Base-by-base conservation (phyloP, 2,888 invertebrate genomes). In the Tinea semifulvella region DNA sequence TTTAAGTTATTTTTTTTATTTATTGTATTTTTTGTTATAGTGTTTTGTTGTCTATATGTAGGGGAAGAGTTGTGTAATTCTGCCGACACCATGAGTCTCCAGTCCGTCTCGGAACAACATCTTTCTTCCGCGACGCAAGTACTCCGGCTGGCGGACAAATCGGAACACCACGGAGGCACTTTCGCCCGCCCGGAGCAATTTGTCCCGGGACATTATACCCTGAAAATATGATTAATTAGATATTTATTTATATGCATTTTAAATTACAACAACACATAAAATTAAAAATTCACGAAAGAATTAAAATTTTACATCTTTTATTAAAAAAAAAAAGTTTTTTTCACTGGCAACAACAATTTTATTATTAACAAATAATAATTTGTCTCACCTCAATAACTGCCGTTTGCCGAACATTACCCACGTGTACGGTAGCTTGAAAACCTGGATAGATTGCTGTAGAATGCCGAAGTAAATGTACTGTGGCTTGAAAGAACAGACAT, bases 381-480 rank as follows among this genome's bases (percentile, higher is more conserved):
- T 13, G 35, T 27, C 22, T 51, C 44, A 80, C 93, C 56, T 91
- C 87, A 40, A 98, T 90, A 6, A 92, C 88, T n/a, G 94, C 97
- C 0, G 97, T 97, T 73, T 98, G 98, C 0, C 97, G 81, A 5
- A 99, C 93, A 56, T 95, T 97, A 0, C 96, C 98, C 43, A 98
- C 93, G 67, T 98, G 96, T 0, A 98, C 91, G 0, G 97, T 97
- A 14, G 95, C 92, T 69, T 94, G 93, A 66, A 92, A 94, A 19
- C 94, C 94, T 3, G 88, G 88, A 50, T 85, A 88, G 48, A 95
- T 93, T 10, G 89, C 88, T 1, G 90, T 93, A 0, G 92, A 87
- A 65, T 96, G 96, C 50, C 91, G 91, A n/a, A 98, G 80, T 0
- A 98, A 89, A 27, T 90, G 89, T 0, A 98, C 90, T 42, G 89